Conservation (phyloP, 2,888 invertebrate species). For the Himalopsyche anomala region DNA sequence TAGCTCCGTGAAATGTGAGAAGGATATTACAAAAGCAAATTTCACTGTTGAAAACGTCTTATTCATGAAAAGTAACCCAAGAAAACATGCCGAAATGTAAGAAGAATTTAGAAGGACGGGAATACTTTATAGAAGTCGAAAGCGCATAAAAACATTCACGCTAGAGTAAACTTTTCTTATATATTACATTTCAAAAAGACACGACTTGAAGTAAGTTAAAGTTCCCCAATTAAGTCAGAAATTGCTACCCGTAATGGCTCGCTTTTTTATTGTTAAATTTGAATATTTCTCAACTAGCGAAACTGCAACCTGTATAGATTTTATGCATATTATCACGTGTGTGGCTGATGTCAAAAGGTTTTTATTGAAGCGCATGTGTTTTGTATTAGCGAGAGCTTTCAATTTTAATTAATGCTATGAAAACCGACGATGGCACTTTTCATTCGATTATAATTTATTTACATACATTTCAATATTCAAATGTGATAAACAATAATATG, state of each 20-base stretch:
- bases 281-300: not conserved
- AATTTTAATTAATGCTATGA: too few species aligned
- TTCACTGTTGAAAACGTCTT: slow-evolving; percentile 3
- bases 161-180: slow-evolving; percentile 30
- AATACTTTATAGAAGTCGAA: slow-evolving; percentile 21
- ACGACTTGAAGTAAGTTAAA: slow-evolving; percentile 5
- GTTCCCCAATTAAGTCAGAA: slow-evolving; percentile 29
- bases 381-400: not conserved
- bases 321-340: too few species aligned
- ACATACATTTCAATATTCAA: too few species aligned
- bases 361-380: too few species aligned
- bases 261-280: not conserved
- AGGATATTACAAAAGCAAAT: slow-evolving; percentile 23
- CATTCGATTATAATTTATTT: too few species aligned
- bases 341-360: too few species aligned
- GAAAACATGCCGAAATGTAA: not conserved
- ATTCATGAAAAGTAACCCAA: not conserved
- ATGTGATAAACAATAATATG: too few species aligned
- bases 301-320: not conserved
- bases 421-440: too few species aligned
- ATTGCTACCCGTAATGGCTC: not conserved
- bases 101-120: slow-evolving; percentile 14
- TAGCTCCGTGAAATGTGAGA: slow-evolving; percentile 5
- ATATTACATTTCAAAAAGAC: slow-evolving; percentile 26
- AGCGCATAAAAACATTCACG: slow-evolving; percentile 27